Conservation (phyloP, 2,888 invertebrate species). For the Microctonus hyperodae region DNA sequence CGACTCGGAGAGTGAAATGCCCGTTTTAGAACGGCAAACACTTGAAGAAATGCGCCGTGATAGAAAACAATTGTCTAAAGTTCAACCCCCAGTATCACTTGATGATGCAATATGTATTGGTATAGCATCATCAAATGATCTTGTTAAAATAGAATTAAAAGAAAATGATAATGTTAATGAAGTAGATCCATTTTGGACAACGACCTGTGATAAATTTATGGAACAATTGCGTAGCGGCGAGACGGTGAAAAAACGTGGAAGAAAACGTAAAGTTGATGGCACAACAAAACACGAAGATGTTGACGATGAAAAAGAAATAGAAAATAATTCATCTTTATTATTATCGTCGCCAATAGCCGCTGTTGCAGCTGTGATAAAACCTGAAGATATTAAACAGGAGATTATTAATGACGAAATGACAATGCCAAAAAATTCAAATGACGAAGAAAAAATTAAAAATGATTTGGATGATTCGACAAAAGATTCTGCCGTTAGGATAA, state of each 20-base stretch:
- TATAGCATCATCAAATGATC: constrained; percentile 55
- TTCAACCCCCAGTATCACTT: constrained; percentile 65
- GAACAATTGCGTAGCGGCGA: constrained; percentile 73
- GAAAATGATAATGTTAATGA: constrained; percentile 56
- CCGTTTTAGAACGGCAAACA: constrained; percentile 71
- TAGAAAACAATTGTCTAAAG: constrained; percentile 69
- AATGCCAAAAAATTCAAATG: not conserved
- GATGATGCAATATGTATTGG: constrained; percentile 56
- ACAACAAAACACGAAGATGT: constrained; percentile 41
- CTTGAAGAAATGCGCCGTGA: constrained; percentile 71
- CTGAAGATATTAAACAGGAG: constrained; percentile 44
- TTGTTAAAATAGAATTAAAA: constrained; percentile 59
- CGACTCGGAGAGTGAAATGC: constrained; percentile 71
- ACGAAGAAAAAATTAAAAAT: constrained; percentile 33
- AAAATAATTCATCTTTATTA: not conserved
- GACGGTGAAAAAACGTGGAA: constrained; percentile 67
- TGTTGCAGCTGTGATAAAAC: constrained; percentile 33
- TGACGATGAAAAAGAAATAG: constrained; percentile 38
- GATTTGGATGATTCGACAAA: constrained; percentile 41
- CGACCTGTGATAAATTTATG: constrained; percentile 80
- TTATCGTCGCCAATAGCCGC: not conserved
- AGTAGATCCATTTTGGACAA: constrained; percentile 70
- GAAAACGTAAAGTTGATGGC: constrained; percentile 65
- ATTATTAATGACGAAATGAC: constrained; percentile 23
- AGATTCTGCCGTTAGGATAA: constrained; percentile 39